phyloP scores from a whole-genome alignment of 2,113 vertebrate genomes.

The Chaetodon auriga region DNA sequence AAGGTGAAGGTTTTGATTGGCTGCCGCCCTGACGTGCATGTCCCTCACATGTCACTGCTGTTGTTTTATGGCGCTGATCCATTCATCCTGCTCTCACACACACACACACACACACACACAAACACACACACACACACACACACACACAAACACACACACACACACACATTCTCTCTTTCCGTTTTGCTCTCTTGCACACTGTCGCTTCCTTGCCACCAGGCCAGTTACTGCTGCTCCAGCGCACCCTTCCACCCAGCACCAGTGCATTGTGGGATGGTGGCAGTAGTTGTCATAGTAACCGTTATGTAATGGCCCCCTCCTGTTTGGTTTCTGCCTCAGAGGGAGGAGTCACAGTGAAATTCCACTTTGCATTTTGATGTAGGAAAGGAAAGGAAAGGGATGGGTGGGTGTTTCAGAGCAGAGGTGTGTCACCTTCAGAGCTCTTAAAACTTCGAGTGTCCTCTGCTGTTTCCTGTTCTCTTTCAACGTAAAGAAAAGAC shows the following conservation, averaged over 20 bases:
- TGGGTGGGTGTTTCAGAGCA: not conserved
- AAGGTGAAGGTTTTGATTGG: slow-evolving; percentile 42
- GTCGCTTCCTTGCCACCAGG: slow-evolving; percentile 28
- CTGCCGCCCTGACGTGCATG: not conserved
- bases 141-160: not conserved
- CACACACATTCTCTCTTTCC: not conserved
- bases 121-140: not conserved
- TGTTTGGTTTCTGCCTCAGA: slow-evolving; percentile 51
- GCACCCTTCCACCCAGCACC: slow-evolving; percentile 47
- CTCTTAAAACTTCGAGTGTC: not conserved
- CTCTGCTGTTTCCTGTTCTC: not conserved
- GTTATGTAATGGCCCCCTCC: slow-evolving; percentile 58
- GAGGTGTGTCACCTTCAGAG: slow-evolving; percentile 34
- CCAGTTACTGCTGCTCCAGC: slow-evolving; percentile 65
- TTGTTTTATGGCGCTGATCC: slow-evolving; percentile 45
- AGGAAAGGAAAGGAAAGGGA: not conserved
- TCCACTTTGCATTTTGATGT: slow-evolving; percentile 52
- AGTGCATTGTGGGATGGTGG: slow-evolving; percentile 69
- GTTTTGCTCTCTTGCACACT: slow-evolving; percentile 21
- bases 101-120: not conserved
- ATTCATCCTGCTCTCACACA: slow-evolving; percentile 5
- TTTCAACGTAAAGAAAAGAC: not conserved
- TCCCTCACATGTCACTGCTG: slow-evolving; percentile 14
- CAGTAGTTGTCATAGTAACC: slow-evolving; percentile 50
- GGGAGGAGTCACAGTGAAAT: slow-evolving; percentile 66